These are phyloP conservation scores for western clawed frog (Xenopus tropicalis) DNA, from an alignment of 2,113 vertebrate genomes.

Conservation along the genomic window DNA sequence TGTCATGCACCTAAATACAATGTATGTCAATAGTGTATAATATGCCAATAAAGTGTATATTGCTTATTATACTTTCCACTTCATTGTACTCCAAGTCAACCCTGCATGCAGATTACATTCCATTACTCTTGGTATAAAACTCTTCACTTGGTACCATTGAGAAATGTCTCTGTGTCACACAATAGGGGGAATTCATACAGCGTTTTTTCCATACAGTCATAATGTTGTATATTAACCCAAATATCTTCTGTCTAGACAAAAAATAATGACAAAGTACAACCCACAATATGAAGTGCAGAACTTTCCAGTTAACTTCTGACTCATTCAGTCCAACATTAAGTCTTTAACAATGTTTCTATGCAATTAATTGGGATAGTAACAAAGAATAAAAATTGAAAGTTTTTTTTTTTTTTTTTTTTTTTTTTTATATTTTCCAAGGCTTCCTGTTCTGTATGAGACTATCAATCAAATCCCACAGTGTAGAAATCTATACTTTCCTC, in stretches of 20 bases:
- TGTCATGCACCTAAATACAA: too few relatives aligned
- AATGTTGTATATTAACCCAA: conserved; percentile 28
- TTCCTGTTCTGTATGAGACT: too few relatives aligned
- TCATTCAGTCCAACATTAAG: conserved; percentile 20
- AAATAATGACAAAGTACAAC: conserved; percentile 14
- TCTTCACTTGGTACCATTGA: background rate
- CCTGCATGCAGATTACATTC: background rate
- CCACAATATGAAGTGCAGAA: conserved; percentile 22
- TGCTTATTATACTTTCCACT: too few relatives aligned
- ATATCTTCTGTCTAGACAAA: conserved; percentile 35
- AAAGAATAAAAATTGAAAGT: too few relatives aligned
- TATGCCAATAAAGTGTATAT: too few relatives aligned
- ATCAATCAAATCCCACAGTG: too few relatives aligned
- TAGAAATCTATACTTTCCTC: too few relatives aligned
- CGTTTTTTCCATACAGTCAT: conserved; percentile 27
- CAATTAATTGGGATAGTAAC: conserved; percentile 33
- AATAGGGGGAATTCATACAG: conserved; percentile 33
- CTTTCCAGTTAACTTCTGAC: conserved; percentile 21
- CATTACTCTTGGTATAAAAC: background rate
- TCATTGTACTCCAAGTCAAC: background rate
- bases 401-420: too few relatives aligned
- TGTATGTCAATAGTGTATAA: too few relatives aligned
- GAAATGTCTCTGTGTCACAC: conserved; percentile 9
- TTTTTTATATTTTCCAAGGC: too few relatives aligned
- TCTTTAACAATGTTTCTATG: conserved; percentile 13